A percentile compares a stretch with the other conserved stretches of the same genome.
phyloP scores from a whole-genome alignment of 2,888 invertebrate genomes.

The Rhagonycha fulva region DNA sequence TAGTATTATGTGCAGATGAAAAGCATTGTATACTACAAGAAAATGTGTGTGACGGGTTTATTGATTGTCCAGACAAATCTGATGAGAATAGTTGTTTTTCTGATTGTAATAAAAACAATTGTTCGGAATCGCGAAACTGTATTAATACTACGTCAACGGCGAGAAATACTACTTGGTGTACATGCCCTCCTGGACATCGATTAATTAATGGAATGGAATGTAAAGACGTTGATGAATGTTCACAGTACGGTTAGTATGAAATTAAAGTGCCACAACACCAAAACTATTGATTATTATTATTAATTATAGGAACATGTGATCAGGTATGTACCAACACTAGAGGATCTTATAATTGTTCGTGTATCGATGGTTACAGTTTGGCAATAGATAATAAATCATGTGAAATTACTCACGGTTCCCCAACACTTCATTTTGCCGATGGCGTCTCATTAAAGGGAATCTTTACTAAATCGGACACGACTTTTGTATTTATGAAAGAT shows the following conservation, averaged over 20 bases:
- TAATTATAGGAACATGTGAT: slow-evolving; percentile 60
- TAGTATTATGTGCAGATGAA: slow-evolving; percentile 61
- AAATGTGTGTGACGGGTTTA: slow-evolving; percentile 60
- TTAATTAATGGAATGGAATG: slow-evolving; percentile 55
- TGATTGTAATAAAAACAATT: background rate
- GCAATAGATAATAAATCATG: slow-evolving; percentile 61
- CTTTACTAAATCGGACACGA: slow-evolving; percentile 60
- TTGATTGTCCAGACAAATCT: slow-evolving; percentile 64
- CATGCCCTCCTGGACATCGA: slow-evolving; percentile 59
- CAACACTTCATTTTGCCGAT: slow-evolving; percentile 70
- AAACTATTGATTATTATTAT: background rate
- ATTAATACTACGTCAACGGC: slow-evolving; percentile 52
- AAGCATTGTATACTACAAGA: slow-evolving; percentile 59
- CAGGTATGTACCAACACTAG: slow-evolving; percentile 67
- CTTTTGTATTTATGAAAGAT: slow-evolving; percentile 58
- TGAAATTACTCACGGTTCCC: slow-evolving; percentile 63
- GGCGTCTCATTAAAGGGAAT: slow-evolving; percentile 67
- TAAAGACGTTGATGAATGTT: slow-evolving; percentile 69
- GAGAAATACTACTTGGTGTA: slow-evolving; percentile 59
- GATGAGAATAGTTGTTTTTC: slow-evolving; percentile 60
- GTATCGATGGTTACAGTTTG: slow-evolving; percentile 63
- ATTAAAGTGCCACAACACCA: background rate
- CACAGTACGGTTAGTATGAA: slow-evolving; percentile 56
- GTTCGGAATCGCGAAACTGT: slow-evolving; percentile 47
- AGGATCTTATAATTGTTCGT: slow-evolving; percentile 66